Conservation (phyloP, 2,797 vertebrate genomes). For the Fratercula arctica region DNA sequence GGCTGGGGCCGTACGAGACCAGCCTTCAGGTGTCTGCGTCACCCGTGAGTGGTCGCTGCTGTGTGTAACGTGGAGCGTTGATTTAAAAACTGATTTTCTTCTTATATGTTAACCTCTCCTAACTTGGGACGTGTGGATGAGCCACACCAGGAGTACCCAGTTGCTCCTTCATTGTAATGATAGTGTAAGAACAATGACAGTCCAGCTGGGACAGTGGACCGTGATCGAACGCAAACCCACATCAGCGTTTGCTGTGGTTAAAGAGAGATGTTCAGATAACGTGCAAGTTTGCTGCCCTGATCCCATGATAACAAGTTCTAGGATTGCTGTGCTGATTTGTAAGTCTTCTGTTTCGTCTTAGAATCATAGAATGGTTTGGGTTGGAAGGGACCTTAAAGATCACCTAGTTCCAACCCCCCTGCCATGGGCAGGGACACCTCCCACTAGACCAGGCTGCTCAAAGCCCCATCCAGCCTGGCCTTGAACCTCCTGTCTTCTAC, state of each 20-base stretch:
- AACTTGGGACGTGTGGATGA: background rate
- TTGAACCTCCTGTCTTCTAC: background rate
- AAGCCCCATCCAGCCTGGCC: no score
- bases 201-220: background rate
- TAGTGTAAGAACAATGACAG: fast-evolving
- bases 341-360: background rate
- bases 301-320: background rate
- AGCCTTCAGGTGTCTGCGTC: background rate
- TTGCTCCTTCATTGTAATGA: background rate
- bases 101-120: background rate
- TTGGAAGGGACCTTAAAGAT: no score
- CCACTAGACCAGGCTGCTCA: no score
- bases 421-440: no score
- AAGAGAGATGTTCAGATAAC: background rate
- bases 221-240: background rate
- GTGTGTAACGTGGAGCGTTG: background rate
- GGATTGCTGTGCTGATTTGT: background rate
- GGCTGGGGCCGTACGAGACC: background rate
- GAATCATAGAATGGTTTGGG: no score
- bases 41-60: background rate
- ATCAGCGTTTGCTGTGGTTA: background rate
- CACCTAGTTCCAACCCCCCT: no score
- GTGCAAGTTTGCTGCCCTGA: background rate
- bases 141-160: background rate
- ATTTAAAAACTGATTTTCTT: background rate